Evolutionary conservation across 2,113 vertebrate species (phyloP).

Genomic region (Vulpes lagopus): DNA sequence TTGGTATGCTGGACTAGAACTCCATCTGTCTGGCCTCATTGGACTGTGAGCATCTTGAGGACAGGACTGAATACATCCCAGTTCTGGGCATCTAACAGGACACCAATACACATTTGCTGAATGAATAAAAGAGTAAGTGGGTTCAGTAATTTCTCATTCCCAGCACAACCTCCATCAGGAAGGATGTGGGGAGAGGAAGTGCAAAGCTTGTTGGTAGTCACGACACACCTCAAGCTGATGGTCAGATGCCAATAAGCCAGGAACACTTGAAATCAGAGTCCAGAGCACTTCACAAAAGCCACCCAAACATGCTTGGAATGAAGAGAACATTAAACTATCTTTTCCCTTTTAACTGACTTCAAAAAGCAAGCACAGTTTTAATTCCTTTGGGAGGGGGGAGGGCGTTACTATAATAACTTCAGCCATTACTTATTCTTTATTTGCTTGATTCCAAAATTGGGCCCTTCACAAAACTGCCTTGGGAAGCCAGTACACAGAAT

Average conservation of each 20-base stretch:
- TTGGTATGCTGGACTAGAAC: not conserved
- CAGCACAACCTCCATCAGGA: not conserved
- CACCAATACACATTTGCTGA: not conserved
- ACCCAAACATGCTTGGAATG: not conserved
- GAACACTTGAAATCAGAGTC: not conserved
- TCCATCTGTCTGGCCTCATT: not conserved
- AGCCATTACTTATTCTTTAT: conserved; percentile 78
- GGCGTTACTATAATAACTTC: conserved; percentile 64
- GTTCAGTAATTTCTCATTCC: not conserved
- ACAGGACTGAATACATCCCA: not conserved
- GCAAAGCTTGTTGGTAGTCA: not conserved
- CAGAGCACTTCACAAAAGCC: not conserved
- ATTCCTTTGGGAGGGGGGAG: not conserved
- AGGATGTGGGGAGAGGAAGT: not conserved
- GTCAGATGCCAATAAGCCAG: not conserved
- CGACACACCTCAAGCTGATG: not conserved
- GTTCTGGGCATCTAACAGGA: not conserved
- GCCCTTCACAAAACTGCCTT: conserved; percentile 79
- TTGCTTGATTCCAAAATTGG: conserved; percentile 84
- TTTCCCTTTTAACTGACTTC: conserved; percentile 46
- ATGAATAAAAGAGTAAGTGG: not conserved
- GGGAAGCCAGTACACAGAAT: conserved; percentile 78
- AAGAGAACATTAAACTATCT: conserved; percentile 47
- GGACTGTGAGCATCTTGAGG: not conserved
- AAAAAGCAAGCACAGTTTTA: conserved; percentile 34